Evolutionary conservation across 2,888 invertebrate genomes (phyloP).

Genomic region (Willowsia nigromaculata): DNA sequence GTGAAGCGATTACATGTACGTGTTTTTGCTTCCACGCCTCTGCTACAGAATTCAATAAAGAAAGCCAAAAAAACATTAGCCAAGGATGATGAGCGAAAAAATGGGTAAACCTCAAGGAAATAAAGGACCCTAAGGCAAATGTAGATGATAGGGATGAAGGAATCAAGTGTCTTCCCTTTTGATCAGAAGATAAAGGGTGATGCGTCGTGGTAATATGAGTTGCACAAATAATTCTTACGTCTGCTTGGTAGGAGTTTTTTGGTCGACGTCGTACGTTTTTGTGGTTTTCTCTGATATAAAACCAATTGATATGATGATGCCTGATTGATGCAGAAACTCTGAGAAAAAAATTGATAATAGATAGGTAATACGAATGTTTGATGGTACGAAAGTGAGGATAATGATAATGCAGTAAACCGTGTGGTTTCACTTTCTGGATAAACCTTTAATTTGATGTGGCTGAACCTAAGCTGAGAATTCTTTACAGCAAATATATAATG

Average conservation of each 20-base stretch:
- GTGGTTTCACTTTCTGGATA: conserved; percentile 25
- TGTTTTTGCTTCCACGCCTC: background rate
- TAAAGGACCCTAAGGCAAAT: conserved; percentile 2
- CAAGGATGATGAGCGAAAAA: background rate
- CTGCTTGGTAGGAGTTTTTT: background rate
- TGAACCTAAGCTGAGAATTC: background rate
- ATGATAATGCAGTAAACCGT: background rate
- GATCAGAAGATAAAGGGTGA: conserved; percentile 13
- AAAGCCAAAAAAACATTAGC: background rate
- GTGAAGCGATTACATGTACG: background rate
- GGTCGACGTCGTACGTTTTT: background rate
- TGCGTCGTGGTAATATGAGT: no score
- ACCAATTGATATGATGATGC: no score
- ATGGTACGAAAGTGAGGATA: background rate
- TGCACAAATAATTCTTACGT: background rate
- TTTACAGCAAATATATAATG: background rate
- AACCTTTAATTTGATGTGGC: background rate
- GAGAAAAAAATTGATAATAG: background rate
- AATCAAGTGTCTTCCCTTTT: conserved; percentile 44
- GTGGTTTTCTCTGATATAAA: background rate
- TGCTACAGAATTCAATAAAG: background rate
- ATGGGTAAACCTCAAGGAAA: conserved; percentile 15
- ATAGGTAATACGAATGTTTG: background rate
- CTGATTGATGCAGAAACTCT: conserved; percentile 8
- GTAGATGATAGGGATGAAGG: background rate